A percentile compares a stretch with the other conserved stretches of the same genome.
phyloP scores from a whole-genome alignment of 2,888 invertebrate species.

The Brenthis hecate region DNA sequence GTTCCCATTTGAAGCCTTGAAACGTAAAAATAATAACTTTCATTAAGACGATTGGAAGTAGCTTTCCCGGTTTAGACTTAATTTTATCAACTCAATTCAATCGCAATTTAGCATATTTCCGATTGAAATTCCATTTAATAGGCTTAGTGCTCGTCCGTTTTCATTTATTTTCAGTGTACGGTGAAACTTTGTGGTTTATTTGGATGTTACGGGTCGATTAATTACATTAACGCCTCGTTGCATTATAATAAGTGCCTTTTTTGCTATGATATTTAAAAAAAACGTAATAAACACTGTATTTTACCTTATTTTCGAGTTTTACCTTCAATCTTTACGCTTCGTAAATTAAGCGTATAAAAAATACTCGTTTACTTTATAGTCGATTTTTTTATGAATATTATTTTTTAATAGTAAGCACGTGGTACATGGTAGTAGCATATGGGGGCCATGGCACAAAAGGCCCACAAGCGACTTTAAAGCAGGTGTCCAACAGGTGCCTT shows the following conservation, averaged over 20 bases:
- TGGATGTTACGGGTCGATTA: slow-evolving; percentile 15
- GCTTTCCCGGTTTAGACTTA: not conserved
- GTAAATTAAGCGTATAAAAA: not conserved
- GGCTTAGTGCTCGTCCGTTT: slow-evolving; percentile 12
- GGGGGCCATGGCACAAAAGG: slow-evolving; percentile 23
- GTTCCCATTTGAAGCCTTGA: too few relatives aligned
- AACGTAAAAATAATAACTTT: too few relatives aligned
- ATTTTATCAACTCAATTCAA: not conserved
- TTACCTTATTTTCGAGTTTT: not conserved
- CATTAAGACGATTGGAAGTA: not conserved
- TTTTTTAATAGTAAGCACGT: slow-evolving; percentile 23
- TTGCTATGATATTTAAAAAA: not conserved
- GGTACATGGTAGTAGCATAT: slow-evolving; percentile 29
- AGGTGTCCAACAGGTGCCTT: slow-evolving; percentile 38
- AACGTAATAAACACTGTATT: not conserved
- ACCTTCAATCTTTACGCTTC: too few relatives aligned
- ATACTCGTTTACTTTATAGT: not conserved
- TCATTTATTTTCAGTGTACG: slow-evolving; percentile 28
- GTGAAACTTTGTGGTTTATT: slow-evolving; percentile 20
- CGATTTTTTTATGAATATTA: not conserved
- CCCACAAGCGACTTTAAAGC: slow-evolving; percentile 21
- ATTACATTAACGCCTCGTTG: slow-evolving; percentile 23
- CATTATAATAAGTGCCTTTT: slow-evolving; percentile 1
- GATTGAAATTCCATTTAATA: slow-evolving; percentile 11
- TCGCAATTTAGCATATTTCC: slow-evolving; percentile 15